Conservation (phyloP, 2,888 invertebrate species). For the Lucinisca nassula region DNA sequence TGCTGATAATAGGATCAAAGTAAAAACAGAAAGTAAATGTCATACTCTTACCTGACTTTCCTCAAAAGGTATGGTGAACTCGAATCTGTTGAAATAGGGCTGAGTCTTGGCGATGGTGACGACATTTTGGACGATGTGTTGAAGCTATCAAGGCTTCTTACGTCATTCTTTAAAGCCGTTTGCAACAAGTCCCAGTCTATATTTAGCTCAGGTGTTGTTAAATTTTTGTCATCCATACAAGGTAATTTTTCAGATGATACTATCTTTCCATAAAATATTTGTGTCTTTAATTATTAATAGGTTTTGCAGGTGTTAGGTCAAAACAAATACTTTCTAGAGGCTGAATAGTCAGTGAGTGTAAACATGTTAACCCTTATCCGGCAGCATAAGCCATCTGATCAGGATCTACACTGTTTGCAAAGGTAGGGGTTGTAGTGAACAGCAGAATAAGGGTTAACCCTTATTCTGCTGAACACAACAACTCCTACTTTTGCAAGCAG, state of each 20-base stretch:
- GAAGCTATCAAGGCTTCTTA: slow-evolving; percentile 41
- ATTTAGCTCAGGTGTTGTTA: slow-evolving; percentile 41
- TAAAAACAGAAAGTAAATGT: background rate
- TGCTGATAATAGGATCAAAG: background rate
- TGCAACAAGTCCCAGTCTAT: slow-evolving; percentile 54
- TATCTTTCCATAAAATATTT: background rate
- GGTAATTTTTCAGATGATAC: background rate
- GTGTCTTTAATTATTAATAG: background rate
- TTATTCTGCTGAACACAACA: too few species aligned
- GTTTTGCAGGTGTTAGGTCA: background rate
- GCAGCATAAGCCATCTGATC: background rate
- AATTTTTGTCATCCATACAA: slow-evolving; percentile 45
- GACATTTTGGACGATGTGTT: slow-evolving; percentile 57
- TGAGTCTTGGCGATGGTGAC: slow-evolving; percentile 68
- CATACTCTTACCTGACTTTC: slow-evolving; percentile 73
- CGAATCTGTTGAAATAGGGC: slow-evolving; percentile 65
- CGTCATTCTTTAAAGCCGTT: slow-evolving; percentile 52
- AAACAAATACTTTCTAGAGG: too few species aligned
- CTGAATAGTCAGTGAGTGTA: background rate
- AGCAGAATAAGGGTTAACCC: too few species aligned
- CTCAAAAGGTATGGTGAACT: slow-evolving; percentile 70
- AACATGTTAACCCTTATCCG: background rate
- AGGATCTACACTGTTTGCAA: too few species aligned
- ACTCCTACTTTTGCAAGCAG: too few species aligned
- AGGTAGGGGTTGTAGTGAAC: too few species aligned